Evolutionary conservation across 2,797 vertebrate species (phyloP).

Genomic region (Glossophaga mutica): DNA sequence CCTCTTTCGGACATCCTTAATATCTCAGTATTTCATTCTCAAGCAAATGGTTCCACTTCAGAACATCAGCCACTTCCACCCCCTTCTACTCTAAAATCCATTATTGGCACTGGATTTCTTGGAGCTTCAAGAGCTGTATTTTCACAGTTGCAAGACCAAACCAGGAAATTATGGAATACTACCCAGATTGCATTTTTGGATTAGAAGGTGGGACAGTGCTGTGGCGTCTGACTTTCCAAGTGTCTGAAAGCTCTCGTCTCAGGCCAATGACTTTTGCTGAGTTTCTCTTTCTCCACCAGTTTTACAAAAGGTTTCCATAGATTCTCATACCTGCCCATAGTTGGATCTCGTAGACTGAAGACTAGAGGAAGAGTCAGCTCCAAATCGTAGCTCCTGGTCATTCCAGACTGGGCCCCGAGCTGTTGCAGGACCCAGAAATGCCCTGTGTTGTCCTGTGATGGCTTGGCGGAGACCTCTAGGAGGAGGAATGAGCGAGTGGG

Average conservation of each 20-base stretch:
- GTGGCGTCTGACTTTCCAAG: constrained; percentile 13
- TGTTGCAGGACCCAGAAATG: neutral
- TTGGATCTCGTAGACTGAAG: neutral
- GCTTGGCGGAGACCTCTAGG: neutral
- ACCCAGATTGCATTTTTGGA: constrained; percentile 21
- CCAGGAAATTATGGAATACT: constrained; percentile 31
- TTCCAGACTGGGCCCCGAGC: neutral
- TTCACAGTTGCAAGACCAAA: constrained; percentile 49
- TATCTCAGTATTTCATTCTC: neutral
- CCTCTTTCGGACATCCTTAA: neutral
- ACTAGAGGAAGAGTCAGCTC: neutral
- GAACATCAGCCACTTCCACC: neutral
- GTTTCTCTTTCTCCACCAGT: constrained; percentile 6
- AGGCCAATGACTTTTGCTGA: neutral
- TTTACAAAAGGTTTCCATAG: neutral
- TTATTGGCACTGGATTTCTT: constrained; percentile 36
- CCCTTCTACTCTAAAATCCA: neutral
- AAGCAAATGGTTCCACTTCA: constrained; percentile 15
- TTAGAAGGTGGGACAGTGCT: neutral
- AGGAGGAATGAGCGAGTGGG: neutral
- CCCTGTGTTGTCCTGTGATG: neutral
- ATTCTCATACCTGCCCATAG: neutral
- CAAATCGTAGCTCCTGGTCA: neutral
- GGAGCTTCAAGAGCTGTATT: constrained; percentile 29
- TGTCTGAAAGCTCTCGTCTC: neutral